phyloP scores from a whole-genome alignment of 2,888 invertebrate species.

The Escarpia spicata region DNA sequence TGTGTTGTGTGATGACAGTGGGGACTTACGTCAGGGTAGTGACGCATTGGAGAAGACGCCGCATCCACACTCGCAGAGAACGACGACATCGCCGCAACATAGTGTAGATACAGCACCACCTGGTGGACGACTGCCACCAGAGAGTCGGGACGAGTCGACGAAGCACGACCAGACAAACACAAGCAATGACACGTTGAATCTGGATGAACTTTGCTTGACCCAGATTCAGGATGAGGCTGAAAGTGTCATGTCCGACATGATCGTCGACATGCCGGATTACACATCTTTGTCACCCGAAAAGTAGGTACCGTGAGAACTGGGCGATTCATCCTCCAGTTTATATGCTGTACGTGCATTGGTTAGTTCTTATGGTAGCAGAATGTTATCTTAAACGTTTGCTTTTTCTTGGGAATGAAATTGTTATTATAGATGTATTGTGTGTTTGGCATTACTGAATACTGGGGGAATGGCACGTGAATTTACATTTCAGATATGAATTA shows the following conservation, averaged over 20 bases:
- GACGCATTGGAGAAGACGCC: background rate
- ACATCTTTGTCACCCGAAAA: conserved; percentile 48
- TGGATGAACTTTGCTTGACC: conserved; percentile 46
- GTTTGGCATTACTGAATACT: background rate
- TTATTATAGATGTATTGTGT: background rate
- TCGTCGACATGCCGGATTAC: conserved; percentile 60
- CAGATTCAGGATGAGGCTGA: conserved; percentile 52
- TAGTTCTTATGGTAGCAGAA: background rate
- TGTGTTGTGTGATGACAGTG: conserved; percentile 24
- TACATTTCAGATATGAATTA: background rate
- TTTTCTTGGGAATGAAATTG: background rate
- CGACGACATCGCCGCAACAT: background rate
- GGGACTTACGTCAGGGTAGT: background rate
- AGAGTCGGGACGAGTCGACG: background rate
- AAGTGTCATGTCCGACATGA: conserved; percentile 57
- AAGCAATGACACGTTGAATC: conserved; percentile 33
- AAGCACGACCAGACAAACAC: background rate
- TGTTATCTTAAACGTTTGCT: background rate
- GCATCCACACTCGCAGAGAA: background rate
- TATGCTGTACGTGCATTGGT: too few relatives aligned
- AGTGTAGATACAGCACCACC: background rate
- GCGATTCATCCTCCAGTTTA: background rate
- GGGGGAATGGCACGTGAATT: background rate
- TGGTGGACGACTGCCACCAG: background rate
- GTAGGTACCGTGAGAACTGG: conserved; percentile 28